A percentile compares a stretch with the other conserved stretches of the same genome.
Evolutionary conservation across 2,113 vertebrate species (phyloP).

Genomic region (Grammomys surdaster): DNA sequence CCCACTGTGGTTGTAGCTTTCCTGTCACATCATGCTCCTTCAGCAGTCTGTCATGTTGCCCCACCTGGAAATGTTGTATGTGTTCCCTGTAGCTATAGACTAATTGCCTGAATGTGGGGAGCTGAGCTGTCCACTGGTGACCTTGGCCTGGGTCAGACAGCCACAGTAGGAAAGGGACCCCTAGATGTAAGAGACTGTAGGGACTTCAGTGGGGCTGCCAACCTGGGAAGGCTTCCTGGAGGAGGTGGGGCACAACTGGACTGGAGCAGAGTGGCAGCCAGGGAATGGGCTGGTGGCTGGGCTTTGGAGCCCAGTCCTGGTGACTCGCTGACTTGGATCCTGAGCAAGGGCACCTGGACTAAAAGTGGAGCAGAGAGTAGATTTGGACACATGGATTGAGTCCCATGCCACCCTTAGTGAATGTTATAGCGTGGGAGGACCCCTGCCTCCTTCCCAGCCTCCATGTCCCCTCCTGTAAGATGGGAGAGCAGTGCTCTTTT

Average conservation of each 20-base stretch:
- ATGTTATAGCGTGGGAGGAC: neutral
- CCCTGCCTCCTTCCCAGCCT: neutral
- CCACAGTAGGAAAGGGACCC: neutral
- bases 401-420: neutral
- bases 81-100: neutral
- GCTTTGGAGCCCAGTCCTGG: neutral
- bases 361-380: neutral
- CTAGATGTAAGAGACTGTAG: neutral
- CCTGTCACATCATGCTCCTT: neutral
- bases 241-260: neutral
- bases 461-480: neutral
- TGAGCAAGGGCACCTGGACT: neutral
- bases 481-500: neutral
- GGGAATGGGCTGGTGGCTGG: neutral
- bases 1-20: neutral
- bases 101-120: neutral
- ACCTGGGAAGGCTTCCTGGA: slow-evolving; percentile 52
- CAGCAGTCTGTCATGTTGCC: neutral
- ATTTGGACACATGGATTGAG: neutral
- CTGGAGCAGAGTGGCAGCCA: neutral
- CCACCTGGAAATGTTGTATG: neutral
- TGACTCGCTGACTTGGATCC: neutral
- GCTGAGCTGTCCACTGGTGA: neutral
- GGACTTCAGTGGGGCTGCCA: neutral
- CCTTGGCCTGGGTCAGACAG: neutral